Evolutionary conservation across 1,140 invertebrate genomes (phyloP).

Genomic region (Paraescarpia echinospica): DNA sequence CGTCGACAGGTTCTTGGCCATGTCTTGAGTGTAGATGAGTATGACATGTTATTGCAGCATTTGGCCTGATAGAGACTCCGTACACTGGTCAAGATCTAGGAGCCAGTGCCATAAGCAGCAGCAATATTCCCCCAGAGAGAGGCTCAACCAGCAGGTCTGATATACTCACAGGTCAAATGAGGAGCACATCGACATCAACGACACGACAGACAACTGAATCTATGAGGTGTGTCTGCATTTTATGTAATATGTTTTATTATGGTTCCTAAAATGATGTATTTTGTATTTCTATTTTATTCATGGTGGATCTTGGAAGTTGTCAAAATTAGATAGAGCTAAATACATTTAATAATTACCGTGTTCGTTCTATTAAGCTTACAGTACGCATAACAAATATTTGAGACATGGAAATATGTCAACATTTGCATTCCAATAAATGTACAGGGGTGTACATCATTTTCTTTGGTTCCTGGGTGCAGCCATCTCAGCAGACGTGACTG

Average conservation of each 20-base stretch:
- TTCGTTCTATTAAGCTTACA: too few relatives aligned
- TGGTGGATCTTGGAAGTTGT: neutral
- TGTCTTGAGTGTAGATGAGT: neutral
- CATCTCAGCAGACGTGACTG: too few relatives aligned
- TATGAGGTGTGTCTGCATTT: neutral
- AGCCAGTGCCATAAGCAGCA: neutral
- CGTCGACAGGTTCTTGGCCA: neutral
- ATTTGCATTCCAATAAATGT: too few relatives aligned
- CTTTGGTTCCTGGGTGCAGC: too few relatives aligned
- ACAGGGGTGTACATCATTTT: too few relatives aligned
- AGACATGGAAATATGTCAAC: too few relatives aligned
- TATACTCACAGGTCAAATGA: neutral
- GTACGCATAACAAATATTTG: too few relatives aligned
- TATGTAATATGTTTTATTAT: neutral
- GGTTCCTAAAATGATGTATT: neutral
- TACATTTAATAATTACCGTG: too few relatives aligned
- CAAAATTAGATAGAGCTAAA: too few relatives aligned
- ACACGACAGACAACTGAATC: neutral
- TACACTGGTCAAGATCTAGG: neutral
- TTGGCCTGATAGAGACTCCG: slow-evolving; percentile 15
- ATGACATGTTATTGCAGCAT: neutral
- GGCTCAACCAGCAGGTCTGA: neutral
- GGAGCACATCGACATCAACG: neutral
- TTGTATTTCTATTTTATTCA: neutral
- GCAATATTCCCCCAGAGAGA: neutral